Conservation (phyloP, 2,113 vertebrate genomes). For the Lampris megalopsis region DNA sequence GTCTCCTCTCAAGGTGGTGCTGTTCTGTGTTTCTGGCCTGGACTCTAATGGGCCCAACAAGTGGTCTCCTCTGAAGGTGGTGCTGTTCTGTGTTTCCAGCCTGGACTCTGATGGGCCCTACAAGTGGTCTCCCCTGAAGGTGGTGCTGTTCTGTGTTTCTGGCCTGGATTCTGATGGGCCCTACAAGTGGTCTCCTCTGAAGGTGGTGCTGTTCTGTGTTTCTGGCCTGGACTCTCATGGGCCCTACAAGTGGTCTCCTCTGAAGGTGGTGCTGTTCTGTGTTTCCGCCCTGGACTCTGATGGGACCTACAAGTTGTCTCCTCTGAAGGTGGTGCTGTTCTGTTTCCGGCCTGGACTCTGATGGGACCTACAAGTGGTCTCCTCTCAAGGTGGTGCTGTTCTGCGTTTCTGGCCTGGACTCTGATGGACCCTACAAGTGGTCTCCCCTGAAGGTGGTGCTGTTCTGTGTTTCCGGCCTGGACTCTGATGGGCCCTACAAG, state of each 20-base stretch:
- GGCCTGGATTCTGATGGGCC: conserved; percentile 52
- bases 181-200: conserved; percentile 42
- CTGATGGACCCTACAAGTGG: conserved; percentile 57
- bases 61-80: conserved; percentile 39
- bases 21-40: conserved; percentile 52
- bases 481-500: conserved; percentile 54
- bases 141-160: conserved; percentile 53
- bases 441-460: conserved; percentile 39
- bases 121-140: conserved; percentile 32
- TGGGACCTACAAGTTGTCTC: conserved; percentile 54
- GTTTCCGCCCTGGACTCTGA: conserved; percentile 46
- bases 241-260: conserved; percentile 52
- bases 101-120: conserved; percentile 57
- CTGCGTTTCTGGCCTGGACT: conserved; percentile 56
- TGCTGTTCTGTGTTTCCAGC: conserved; percentile 50
- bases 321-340: conserved; percentile 41
- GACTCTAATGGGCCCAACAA: conserved; percentile 57
- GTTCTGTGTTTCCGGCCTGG: conserved; percentile 51
- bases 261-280: conserved; percentile 41
- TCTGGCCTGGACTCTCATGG: conserved; percentile 45
- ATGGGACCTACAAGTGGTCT: conserved; percentile 53
- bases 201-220: conserved; percentile 53
- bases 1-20: conserved; percentile 36
- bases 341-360: conserved; percentile 41
- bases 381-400: conserved; percentile 38